Evolutionary conservation across 37 sponge, comb jelly and placozoan species (phyloP).

Genomic region (Tethya wilhelma): DNA sequence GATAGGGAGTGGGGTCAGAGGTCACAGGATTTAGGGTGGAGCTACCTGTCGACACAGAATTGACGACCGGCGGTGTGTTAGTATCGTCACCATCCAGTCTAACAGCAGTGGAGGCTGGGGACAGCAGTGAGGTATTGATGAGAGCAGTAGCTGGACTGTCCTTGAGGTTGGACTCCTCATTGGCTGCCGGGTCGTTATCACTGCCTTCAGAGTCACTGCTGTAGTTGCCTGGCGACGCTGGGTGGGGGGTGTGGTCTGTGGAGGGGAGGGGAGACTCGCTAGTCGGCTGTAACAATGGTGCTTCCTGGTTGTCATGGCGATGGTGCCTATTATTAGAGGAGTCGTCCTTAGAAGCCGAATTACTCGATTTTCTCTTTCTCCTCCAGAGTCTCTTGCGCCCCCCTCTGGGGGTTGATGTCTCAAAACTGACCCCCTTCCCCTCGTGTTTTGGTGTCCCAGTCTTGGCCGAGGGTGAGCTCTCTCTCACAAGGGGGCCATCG

Average conservation of each 20-base stretch:
- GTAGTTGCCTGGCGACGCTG: neutral
- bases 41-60: too few species aligned
- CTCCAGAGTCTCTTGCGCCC: conserved; percentile 10
- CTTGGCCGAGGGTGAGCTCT: neutral
- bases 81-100: conserved; percentile 48
- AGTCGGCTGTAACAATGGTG: neutral
- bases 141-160: too few species aligned
- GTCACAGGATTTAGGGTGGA: too few species aligned
- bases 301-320: neutral
- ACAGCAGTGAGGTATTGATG: neutral
- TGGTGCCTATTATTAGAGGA: neutral
- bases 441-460: neutral
- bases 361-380: conserved; percentile 11
- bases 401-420: neutral
- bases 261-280: neutral
- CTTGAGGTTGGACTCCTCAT: too few species aligned
- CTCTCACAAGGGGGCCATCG: neutral
- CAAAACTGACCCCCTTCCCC: neutral
- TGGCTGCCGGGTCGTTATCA: neutral
- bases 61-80: too few species aligned
- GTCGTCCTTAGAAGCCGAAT: neutral
- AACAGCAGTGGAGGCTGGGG: neutral
- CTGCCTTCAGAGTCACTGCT: neutral
- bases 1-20: too few species aligned
- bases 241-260: neutral